Conservation (phyloP, 2,888 invertebrate genomes). For the Tenthredo livida region DNA sequence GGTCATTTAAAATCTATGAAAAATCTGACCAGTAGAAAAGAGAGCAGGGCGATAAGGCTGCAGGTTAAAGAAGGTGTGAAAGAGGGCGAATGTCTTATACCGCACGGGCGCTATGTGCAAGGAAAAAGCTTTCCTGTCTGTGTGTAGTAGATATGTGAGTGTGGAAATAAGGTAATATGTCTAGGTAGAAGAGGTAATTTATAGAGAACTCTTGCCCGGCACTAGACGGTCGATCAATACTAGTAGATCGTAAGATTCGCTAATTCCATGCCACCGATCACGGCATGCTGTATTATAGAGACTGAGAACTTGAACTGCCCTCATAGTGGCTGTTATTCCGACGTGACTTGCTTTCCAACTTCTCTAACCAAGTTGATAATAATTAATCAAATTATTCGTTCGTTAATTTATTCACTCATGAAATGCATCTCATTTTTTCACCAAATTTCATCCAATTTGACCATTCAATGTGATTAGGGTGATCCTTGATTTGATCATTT, state of each 20-base stretch:
- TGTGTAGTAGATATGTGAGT: background rate
- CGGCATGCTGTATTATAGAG: conserved; percentile 3
- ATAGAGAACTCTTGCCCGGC: conserved; percentile 28
- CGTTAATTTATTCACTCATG: too few relatives aligned
- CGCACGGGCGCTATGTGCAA: background rate
- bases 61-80: background rate
- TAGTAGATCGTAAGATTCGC: conserved; percentile 36
- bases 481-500: too few relatives aligned
- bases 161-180: background rate
- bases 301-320: background rate
- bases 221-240: conserved; percentile 40
- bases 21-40: background rate
- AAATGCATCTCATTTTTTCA: too few relatives aligned
- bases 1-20: background rate
- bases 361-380: too few relatives aligned
- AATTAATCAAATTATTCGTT: too few relatives aligned
- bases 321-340: background rate
- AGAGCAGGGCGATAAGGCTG: background rate
- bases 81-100: background rate
- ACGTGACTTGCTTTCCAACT: background rate
- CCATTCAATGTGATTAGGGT: too few relatives aligned
- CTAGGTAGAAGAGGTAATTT: conserved; percentile 35
- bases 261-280: conserved; percentile 48
- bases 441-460: too few relatives aligned
- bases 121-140: background rate